A percentile compares a stretch with the other conserved stretches of the same genome.
Evolutionary conservation across 2,888 invertebrate genomes (phyloP).

Genomic region (Pristionchus exspectatus): DNA sequence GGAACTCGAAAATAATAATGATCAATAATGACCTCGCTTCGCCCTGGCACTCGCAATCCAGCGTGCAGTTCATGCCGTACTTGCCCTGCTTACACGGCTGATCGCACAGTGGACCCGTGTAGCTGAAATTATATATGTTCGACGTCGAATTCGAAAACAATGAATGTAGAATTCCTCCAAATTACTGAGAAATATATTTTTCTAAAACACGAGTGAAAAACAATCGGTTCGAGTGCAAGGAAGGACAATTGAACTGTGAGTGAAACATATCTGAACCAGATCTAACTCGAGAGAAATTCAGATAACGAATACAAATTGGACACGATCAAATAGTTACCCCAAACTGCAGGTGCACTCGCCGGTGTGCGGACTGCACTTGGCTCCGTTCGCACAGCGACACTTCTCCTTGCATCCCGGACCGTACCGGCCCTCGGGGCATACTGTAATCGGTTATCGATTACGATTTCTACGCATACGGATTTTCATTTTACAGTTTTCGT

Average conservation of each 20-base stretch:
- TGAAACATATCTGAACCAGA: neutral
- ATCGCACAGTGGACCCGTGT: constrained; percentile 80
- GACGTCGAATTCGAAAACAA: too few species aligned
- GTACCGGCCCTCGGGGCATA: constrained; percentile 74
- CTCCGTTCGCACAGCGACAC: constrained; percentile 74
- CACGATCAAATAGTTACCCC: neutral
- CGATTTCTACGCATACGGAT: too few species aligned
- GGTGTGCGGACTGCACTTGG: constrained; percentile 70
- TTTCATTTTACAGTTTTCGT: too few species aligned
- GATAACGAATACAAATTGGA: neutral
- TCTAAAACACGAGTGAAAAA: too few species aligned
- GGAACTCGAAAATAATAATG: too few species aligned
- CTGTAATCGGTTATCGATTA: constrained; percentile 53
- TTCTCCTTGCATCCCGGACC: constrained; percentile 77
- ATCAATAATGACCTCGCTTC: constrained; percentile 63
- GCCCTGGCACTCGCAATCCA: constrained; percentile 86
- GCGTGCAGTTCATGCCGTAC: constrained; percentile 85
- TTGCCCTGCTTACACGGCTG: constrained; percentile 84
- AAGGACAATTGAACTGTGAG: neutral
- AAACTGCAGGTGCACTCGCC: constrained; percentile 71
- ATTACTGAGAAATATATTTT: too few species aligned
- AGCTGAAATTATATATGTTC: constrained; percentile 58
- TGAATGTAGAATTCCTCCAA: too few species aligned
- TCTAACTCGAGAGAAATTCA: too few species aligned
- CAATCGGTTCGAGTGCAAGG: too few species aligned